These are phyloP conservation scores for Leptinotarsa undecemlineata DNA, from an alignment of 1,140 invertebrate species.

Conservation along the genomic window DNA sequence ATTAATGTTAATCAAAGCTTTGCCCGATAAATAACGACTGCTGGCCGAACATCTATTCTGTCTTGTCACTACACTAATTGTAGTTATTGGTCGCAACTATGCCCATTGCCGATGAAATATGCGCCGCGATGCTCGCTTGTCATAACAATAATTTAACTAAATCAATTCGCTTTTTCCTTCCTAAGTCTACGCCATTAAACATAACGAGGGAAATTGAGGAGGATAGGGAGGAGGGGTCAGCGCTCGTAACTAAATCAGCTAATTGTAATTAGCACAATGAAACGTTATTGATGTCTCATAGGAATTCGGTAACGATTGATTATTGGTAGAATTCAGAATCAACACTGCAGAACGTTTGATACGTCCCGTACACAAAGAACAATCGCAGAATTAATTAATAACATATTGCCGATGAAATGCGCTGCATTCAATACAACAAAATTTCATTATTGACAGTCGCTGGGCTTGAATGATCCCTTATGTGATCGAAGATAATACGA, in stretches of 20 bases:
- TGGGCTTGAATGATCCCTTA: conserved; percentile 19
- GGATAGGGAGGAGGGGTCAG: conserved; percentile 44
- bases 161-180: conserved; percentile 50
- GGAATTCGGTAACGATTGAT: conserved; percentile 52
- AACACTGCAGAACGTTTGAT: conserved; percentile 48
- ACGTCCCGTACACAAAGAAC: conserved; percentile 42
- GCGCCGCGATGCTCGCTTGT: conserved; percentile 42
- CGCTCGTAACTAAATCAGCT: conserved; percentile 51
- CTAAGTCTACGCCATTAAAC: conserved; percentile 52
- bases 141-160: conserved; percentile 53
- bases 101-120: conserved; percentile 53
- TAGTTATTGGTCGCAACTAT: conserved; percentile 54
- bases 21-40: conserved; percentile 47
- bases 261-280: conserved; percentile 53
- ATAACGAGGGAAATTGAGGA: conserved; percentile 51
- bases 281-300: conserved; percentile 52
- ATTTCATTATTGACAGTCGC: conserved; percentile 34
- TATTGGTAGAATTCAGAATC: conserved; percentile 45
- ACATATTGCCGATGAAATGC: conserved; percentile 41
- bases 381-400: conserved; percentile 47
- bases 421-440: conserved; percentile 33
- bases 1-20: conserved; percentile 48
- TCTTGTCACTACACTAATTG: conserved; percentile 51
- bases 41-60: conserved; percentile 46
- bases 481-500: conserved; percentile 25